Conservation (phyloP, 2,797 vertebrate species). For the Onychomys torridus region DNA sequence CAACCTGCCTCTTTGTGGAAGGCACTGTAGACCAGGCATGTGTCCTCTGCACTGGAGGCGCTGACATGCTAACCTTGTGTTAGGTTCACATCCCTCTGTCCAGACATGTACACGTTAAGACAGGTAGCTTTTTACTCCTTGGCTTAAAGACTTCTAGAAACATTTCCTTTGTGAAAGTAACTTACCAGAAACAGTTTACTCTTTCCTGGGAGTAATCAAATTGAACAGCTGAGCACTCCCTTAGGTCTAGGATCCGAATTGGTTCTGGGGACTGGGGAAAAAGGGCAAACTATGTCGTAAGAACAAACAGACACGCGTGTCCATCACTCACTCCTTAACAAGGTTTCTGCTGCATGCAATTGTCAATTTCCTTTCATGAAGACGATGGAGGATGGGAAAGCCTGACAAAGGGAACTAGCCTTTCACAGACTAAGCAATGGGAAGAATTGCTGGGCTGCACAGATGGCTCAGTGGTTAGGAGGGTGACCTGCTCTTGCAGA, state of each 20-base stretch:
- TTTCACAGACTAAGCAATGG: not conserved
- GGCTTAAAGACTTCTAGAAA: constrained; percentile 13
- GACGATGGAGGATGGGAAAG: not conserved
- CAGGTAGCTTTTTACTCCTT: not conserved
- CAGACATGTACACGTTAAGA: not conserved
- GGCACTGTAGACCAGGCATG: not conserved
- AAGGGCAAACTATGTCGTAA: not conserved
- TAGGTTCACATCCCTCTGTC: not conserved
- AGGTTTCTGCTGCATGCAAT: not conserved
- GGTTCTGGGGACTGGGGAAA: constrained; percentile 92
- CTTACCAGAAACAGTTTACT: constrained; percentile 99
- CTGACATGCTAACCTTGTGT: not conserved
- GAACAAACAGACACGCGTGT: not conserved
- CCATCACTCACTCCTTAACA: not conserved
- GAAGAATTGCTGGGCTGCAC: not conserved
- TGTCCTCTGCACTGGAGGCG: not conserved
- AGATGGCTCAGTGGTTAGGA: not conserved
- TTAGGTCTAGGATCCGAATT: constrained; percentile 94
- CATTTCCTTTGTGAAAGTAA: constrained; percentile 44
- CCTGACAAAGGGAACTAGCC: not conserved
- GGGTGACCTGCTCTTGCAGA: not conserved
- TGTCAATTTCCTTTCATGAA: not conserved
- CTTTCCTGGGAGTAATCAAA: constrained; percentile 98
- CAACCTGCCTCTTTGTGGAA: not conserved
- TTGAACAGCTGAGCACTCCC: constrained; percentile 95